These are phyloP conservation scores for Brenthis ino DNA, from an alignment of 2,888 invertebrate species.

Conservation along the genomic window DNA sequence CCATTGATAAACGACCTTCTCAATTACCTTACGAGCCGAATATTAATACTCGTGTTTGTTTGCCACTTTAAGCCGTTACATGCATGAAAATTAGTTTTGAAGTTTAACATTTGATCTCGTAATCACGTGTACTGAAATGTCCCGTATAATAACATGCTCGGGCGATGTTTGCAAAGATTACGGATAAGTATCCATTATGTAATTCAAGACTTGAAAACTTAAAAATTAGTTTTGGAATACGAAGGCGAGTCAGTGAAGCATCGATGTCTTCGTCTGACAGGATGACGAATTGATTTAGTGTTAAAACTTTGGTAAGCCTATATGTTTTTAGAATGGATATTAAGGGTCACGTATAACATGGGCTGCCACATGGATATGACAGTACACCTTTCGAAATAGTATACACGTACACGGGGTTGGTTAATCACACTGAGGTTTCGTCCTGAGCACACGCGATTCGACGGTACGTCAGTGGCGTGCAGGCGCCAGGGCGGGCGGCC, in stretches of 20 bases:
- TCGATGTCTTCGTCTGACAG: conserved; percentile 45
- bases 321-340: conserved; percentile 26
- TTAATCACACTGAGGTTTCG: conserved; percentile 51
- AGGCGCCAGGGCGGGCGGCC: conserved; percentile 70
- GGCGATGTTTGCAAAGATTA: conserved; percentile 8
- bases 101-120: conserved; percentile 25
- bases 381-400: conserved; percentile 3
- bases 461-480: conserved; percentile 54
- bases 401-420: conserved; percentile 40
- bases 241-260: conserved; percentile 28
- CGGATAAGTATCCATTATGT: conserved; percentile 36
- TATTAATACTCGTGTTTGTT: conserved; percentile 26
- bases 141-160: conserved; percentile 19
- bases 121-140: conserved; percentile 23
- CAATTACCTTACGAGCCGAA: conserved; percentile 25
- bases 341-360: background rate
- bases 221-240: conserved; percentile 24
- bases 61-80: conserved; percentile 10
- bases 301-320: conserved; percentile 42
- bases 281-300: conserved; percentile 52
- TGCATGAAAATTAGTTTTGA: conserved; percentile 24
- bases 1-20: conserved; percentile 37
- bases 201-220: conserved; percentile 22
- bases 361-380: background rate
- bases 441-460: conserved; percentile 47